Percentiles rank a stretch among this genome's conserved stretches.
Evolutionary conservation across 2,888 invertebrate species (phyloP).

Genomic region (Mythimna impura): DNA sequence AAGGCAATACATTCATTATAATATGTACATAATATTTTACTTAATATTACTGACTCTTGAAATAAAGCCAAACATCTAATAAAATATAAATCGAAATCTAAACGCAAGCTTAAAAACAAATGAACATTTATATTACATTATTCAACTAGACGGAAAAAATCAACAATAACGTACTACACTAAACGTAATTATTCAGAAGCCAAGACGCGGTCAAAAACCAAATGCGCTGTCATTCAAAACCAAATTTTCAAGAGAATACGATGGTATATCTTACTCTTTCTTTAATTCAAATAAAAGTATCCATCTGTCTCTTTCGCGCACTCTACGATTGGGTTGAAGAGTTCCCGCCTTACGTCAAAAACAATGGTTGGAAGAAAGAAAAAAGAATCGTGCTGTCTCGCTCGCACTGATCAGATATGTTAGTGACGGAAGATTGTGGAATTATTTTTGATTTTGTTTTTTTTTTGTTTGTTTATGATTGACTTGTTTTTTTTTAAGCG

Average conservation of each 20-base stretch:
- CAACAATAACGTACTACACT: background rate
- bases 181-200: slow-evolving; percentile 8
- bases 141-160: background rate
- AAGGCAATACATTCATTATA: no score
- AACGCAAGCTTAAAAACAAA: no score
- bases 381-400: slow-evolving; percentile 64
- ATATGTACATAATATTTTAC: no score
- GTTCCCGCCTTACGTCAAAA: slow-evolving; percentile 78
- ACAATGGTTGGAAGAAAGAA: slow-evolving; percentile 72
- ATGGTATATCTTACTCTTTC: slow-evolving; percentile 59
- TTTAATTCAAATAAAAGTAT: slow-evolving; percentile 62
- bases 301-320: slow-evolving; percentile 67
- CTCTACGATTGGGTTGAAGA: slow-evolving; percentile 77
- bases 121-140: background rate
- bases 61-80: no score
- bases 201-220: slow-evolving; percentile 6
- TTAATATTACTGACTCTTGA: no score
- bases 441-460: slow-evolving; percentile 20
- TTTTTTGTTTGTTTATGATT: background rate
- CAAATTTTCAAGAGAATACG: slow-evolving; percentile 23
- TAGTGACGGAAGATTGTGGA: background rate
- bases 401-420: slow-evolving; percentile 40
- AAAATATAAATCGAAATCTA: no score
- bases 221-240: slow-evolving; percentile 33
- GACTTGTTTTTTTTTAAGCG: slow-evolving; percentile 6